Conservation (phyloP, 2,888 invertebrate genomes). For the Drosophila macrospina region DNA sequence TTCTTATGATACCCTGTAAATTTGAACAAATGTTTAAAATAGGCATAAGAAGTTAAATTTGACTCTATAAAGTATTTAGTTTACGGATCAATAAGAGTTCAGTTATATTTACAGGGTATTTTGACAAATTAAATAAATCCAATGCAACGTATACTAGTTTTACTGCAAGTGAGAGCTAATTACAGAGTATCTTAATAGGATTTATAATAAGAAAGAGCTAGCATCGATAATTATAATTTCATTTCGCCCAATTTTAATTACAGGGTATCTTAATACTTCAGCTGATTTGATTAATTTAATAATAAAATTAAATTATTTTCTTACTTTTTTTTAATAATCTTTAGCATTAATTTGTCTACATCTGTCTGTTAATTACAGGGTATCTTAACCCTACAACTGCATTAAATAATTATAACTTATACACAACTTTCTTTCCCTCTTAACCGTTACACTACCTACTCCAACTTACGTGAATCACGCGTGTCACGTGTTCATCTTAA, state of each 20-base stretch:
- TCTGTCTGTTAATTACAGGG: too few relatives aligned
- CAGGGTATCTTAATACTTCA: background rate
- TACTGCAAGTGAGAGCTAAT: too few relatives aligned
- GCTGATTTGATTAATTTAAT: background rate
- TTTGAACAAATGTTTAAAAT: background rate
- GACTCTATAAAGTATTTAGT: background rate
- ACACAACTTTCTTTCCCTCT: background rate
- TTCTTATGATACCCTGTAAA: background rate
- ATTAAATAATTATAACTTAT: background rate
- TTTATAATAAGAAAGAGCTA: too few relatives aligned
- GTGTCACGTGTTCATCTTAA: conserved; percentile 49
- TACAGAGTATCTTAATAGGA: too few relatives aligned
- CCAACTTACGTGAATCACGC: background rate
- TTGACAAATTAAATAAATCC: too few relatives aligned
- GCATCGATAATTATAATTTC: too few relatives aligned
- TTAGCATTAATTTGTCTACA: too few relatives aligned
- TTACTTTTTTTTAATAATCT: too few relatives aligned
- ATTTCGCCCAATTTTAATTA: background rate
- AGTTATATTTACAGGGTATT: background rate
- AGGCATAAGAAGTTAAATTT: background rate
- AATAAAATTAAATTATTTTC: too few relatives aligned
- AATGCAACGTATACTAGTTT: too few relatives aligned
- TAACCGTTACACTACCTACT: too few relatives aligned
- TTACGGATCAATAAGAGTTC: too few relatives aligned
- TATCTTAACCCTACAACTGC: background rate